A percentile compares a stretch with the other conserved stretches of the same genome.
These are phyloP conservation scores for Chloroceryle inda DNA, from an alignment of 2,797 vertebrate genomes.

Conservation along the genomic window DNA sequence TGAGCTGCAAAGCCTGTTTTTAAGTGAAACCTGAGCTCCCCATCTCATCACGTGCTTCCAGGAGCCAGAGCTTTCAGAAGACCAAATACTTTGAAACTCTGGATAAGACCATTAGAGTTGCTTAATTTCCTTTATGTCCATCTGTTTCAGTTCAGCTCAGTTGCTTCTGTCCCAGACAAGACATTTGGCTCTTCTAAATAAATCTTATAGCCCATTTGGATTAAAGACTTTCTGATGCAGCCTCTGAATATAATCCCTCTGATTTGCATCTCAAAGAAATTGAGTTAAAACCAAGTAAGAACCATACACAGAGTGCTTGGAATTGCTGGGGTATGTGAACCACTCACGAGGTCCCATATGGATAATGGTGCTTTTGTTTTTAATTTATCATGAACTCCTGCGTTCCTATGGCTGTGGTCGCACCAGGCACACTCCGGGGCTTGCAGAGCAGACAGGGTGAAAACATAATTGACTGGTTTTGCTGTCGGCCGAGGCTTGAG, in stretches of 20 bases:
- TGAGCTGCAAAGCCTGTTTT: slow-evolving; percentile 61
- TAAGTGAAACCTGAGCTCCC: slow-evolving; percentile 58
- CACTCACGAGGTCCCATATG: slow-evolving; percentile 49
- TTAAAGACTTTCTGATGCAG: slow-evolving; percentile 70
- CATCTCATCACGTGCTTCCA: slow-evolving; percentile 36
- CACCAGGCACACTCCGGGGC: background rate
- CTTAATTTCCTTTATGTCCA: slow-evolving; percentile 71
- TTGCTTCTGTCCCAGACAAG: slow-evolving; percentile 73
- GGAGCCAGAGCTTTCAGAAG: slow-evolving; percentile 44
- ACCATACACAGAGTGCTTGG: background rate
- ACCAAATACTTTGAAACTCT: slow-evolving; percentile 59
- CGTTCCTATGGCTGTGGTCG: background rate
- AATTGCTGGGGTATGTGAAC: background rate
- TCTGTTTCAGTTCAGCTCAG: slow-evolving; percentile 72
- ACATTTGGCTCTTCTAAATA: slow-evolving; percentile 72
- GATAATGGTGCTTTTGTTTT: slow-evolving; percentile 61
- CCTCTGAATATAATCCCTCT: slow-evolving; percentile 59
- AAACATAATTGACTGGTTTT: background rate
- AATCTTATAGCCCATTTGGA: slow-evolving; percentile 71
- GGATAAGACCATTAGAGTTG: slow-evolving; percentile 67
- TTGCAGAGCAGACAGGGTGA: background rate
- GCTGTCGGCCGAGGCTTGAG: background rate
- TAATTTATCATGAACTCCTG: background rate
- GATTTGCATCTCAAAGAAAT: slow-evolving; percentile 73
- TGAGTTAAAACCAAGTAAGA: slow-evolving; percentile 51